A percentile compares a stretch with the other conserved stretches of the same genome.
Conservation (phyloP, 2,797 vertebrate genomes). For the Pogonophryne albipinna region DNA sequence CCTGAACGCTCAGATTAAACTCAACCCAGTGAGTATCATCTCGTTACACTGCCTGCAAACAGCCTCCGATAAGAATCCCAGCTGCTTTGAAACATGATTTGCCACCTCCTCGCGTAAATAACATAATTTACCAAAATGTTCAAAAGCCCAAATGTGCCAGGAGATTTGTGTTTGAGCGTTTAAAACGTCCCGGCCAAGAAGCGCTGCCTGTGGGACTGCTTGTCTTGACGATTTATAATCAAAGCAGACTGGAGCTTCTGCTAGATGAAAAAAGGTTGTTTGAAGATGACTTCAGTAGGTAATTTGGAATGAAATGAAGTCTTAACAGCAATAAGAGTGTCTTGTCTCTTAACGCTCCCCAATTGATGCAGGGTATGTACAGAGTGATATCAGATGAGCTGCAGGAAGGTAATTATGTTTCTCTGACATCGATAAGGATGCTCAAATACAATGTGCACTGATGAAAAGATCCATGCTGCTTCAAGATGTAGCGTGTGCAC, state of each 20-base stretch:
- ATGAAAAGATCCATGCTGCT: conserved; percentile 26
- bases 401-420: conserved; percentile 36
- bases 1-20: conserved; percentile 65
- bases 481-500: not conserved
- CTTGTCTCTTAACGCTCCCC: conserved; percentile 30
- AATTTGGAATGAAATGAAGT: conserved; percentile 36
- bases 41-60: not conserved
- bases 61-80: not conserved
- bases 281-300: conserved; percentile 15
- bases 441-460: conserved; percentile 30
- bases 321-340: conserved; percentile 27
- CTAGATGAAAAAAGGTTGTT: conserved; percentile 21
- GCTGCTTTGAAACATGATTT: not conserved
- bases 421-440: conserved; percentile 25
- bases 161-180: conserved; percentile 20
- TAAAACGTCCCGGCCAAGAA: conserved; percentile 21
- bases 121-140: conserved; percentile 17
- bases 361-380: conserved; percentile 33
- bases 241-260: conserved; percentile 28
- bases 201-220: conserved; percentile 15
- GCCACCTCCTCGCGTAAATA: conserved; percentile 11
- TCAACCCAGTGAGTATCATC: conserved; percentile 72
- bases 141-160: conserved; percentile 15
- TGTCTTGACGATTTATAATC: conserved; percentile 33
- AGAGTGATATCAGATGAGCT: conserved; percentile 44